Evolutionary conservation across 1,140 invertebrate genomes (phyloP), one percentile per base, ranked within the genome.

Genomic region (Cotesia glomerata): DNA sequence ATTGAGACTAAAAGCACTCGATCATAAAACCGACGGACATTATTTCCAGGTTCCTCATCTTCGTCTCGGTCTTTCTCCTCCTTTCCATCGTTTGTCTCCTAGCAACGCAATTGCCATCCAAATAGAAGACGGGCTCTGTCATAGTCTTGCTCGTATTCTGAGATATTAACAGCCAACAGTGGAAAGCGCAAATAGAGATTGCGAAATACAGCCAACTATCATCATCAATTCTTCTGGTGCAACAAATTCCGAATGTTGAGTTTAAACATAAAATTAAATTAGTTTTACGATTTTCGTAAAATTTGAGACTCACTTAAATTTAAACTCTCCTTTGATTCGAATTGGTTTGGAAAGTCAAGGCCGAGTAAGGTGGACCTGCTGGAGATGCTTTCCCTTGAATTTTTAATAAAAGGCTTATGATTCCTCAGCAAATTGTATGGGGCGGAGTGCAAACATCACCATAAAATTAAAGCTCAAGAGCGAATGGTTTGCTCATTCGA

Each of bases 401-500:
- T 45, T 45, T 45, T 45, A 45, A 45, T 45, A 45, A 45, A 45
- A 45, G 39, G 39, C 39, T 2, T 11, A 45, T 45, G 39, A 45
- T 45, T 59, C 51, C 18, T 8, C 8, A 2, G 32, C 14, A 51
- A n/a, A 66, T 66, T 51, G 16, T 14, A 16, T 56, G 58, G 58
- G 58, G 58, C 58, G 58, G 58, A 32, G 58, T 61, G 58, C 16
- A 26, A 16, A 61, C 58, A 61, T 61, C 58, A 61, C 26, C 58
- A 61, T 26, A 26, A 61, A 61, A 61, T 61, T 68, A 34, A 14
- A 34, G 7, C 66, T 34, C 32, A 18, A 13, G 35, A 54, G 32
- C 5, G 34, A 54, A 71, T 34, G 13, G 16, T 66, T 56, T 65
- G 79, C 79, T 79, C 75, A 75, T n/a, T 79, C 78, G 77, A 45